Percentiles rank a stretch among this genome's conserved stretches.
Conservation (phyloP, 2,797 vertebrate genomes). For the Spea hammondii region DNA sequence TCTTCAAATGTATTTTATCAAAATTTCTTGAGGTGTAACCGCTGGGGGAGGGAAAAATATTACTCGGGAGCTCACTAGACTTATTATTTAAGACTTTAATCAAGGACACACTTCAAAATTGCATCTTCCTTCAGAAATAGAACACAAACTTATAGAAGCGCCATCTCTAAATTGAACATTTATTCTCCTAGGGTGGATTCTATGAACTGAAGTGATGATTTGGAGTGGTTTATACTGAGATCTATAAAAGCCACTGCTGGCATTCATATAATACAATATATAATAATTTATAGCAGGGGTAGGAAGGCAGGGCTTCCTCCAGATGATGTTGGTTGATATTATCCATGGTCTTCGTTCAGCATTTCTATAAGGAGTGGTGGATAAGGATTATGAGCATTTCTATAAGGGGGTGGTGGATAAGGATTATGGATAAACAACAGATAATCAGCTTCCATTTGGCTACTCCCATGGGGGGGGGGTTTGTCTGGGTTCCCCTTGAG, state of each 20-base stretch:
- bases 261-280: too few relatives aligned
- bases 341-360: too few relatives aligned
- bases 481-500: too few relatives aligned
- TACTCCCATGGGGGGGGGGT: too few relatives aligned
- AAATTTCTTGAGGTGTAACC: conserved; percentile 20
- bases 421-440: too few relatives aligned
- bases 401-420: too few relatives aligned
- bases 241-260: background rate
- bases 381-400: too few relatives aligned
- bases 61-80: background rate
- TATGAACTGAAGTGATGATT: background rate
- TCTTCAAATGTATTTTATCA: conserved; percentile 6
- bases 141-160: background rate
- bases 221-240: background rate
- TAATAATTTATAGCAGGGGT: too few relatives aligned
- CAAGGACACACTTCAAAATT: background rate
- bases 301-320: too few relatives aligned
- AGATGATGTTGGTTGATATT: too few relatives aligned
- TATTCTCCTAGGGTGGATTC: background rate
- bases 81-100: conserved; percentile 1
- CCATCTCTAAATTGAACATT: background rate
- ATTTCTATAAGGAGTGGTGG: too few relatives aligned
- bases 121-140: background rate
- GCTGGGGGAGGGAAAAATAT: background rate
- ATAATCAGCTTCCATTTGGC: too few relatives aligned